These are phyloP conservation scores for Pemphigus obesinymphae DNA, from an alignment of 1,140 invertebrate genomes.

Conservation along the genomic window DNA sequence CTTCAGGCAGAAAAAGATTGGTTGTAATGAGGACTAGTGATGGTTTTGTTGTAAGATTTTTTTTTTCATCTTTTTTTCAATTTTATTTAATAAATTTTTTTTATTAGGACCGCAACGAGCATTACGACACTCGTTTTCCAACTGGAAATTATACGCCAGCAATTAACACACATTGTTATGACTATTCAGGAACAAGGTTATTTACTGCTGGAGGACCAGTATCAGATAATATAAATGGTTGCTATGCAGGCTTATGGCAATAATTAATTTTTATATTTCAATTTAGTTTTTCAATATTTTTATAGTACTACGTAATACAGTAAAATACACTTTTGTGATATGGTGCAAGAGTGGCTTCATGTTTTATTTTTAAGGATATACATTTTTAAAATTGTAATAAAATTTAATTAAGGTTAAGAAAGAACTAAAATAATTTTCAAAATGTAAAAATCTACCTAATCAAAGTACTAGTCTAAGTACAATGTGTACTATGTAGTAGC, in stretches of 20 bases:
- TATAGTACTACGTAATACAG: too few species aligned
- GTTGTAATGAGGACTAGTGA: slow-evolving; percentile 82
- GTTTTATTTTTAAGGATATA: too few species aligned
- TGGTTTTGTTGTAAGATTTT: slow-evolving; percentile 76
- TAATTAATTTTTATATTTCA: too few species aligned
- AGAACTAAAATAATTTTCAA: too few species aligned
- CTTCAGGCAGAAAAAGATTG: slow-evolving; percentile 79
- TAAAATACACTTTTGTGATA: too few species aligned
- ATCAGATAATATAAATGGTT: slow-evolving; percentile 80
- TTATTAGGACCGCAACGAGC: slow-evolving; percentile 73
- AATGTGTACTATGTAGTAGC: too few species aligned
- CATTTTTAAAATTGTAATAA: too few species aligned
- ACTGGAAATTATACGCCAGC: slow-evolving; percentile 84
- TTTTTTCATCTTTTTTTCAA: not conserved
- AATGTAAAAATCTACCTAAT: too few species aligned
- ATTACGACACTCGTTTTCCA: slow-evolving; percentile 67
- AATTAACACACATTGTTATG: slow-evolving; percentile 94
- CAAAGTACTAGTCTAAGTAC: too few species aligned
- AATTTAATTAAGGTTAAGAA: too few species aligned
- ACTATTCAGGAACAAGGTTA: slow-evolving; percentile 80
- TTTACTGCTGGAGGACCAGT: slow-evolving; percentile 92
- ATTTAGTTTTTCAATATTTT: too few species aligned
- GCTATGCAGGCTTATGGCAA: slow-evolving; percentile 70
- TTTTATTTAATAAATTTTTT: slow-evolving; percentile 24
- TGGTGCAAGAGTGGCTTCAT: too few species aligned